Evolutionary conservation across 2,888 invertebrate species (phyloP).

Genomic region (Brenthis daphne): DNA sequence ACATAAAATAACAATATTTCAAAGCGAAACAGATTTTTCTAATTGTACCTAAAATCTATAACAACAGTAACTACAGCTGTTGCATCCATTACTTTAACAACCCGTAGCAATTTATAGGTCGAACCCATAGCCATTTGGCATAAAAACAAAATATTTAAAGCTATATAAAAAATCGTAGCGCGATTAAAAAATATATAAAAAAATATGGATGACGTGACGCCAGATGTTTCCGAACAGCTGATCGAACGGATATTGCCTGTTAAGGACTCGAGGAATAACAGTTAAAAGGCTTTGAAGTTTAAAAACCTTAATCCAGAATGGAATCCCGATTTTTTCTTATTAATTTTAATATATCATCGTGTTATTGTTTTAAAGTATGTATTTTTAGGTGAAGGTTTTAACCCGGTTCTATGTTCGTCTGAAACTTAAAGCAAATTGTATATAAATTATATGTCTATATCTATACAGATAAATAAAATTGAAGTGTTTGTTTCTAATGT

Average conservation of each 20-base stretch:
- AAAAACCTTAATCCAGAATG: slow-evolving; percentile 15
- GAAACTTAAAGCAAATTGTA: no score
- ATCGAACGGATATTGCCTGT: slow-evolving; percentile 80
- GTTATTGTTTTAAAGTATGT: no score
- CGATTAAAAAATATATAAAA: slow-evolving; percentile 45
- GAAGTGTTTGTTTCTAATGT: no score
- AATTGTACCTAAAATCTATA: slow-evolving; percentile 25
- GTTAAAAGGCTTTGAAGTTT: slow-evolving; percentile 52
- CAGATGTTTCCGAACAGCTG: slow-evolving; percentile 81
- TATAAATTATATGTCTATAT: no score
- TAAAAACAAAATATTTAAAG: slow-evolving; percentile 37
- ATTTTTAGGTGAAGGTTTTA: no score
- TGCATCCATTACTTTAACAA: slow-evolving; percentile 31
- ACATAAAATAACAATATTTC: background rate
- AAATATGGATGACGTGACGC: slow-evolving; percentile 61
- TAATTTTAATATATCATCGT: no score
- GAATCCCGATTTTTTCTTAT: background rate
- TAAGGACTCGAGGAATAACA: slow-evolving; percentile 51
- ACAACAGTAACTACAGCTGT: slow-evolving; percentile 30
- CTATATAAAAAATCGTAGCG: slow-evolving; percentile 56
- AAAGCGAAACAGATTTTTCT: slow-evolving; percentile 14
- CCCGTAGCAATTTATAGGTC: slow-evolving; percentile 18
- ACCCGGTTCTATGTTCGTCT: no score
- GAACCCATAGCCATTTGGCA: slow-evolving; percentile 32
- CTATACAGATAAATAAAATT: no score